A percentile compares a stretch with the other conserved stretches of the same genome.
These are phyloP conservation scores for Poeciliopsis gracilis DNA, from an alignment of 2,797 vertebrate species.

Conservation along the genomic window DNA sequence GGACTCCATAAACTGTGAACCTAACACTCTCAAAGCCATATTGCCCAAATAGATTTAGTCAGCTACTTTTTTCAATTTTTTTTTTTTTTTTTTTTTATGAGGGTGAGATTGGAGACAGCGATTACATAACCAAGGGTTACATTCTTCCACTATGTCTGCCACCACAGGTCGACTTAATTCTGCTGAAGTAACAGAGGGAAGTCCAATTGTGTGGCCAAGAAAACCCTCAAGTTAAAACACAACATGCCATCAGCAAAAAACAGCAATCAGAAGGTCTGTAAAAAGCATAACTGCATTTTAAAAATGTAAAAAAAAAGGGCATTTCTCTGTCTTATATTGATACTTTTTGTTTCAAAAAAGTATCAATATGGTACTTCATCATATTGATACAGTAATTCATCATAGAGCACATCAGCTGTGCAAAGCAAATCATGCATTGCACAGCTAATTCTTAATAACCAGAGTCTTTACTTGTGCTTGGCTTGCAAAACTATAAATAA, in stretches of 20 bases:
- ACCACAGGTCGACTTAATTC: neutral
- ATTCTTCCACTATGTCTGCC: constrained; percentile 3
- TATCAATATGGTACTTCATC: no score
- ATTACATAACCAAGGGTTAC: constrained; percentile 24
- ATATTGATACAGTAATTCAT: no score
- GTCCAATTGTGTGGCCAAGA: neutral
- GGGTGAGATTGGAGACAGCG: constrained; percentile 1
- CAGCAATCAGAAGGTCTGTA: neutral
- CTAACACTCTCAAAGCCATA: neutral
- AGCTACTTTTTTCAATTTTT: neutral
- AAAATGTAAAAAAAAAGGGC: neutral
- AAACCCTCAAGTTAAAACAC: neutral
- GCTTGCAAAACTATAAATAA: neutral
- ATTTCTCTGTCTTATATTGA: neutral
- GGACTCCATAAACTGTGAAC: neutral
- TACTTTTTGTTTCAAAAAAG: neutral
- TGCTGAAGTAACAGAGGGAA: neutral
- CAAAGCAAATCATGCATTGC: neutral
- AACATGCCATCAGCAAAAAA: neutral
- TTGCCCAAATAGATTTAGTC: neutral
- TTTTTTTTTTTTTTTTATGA: neutral
- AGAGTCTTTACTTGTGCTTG: neutral
- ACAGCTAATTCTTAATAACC: neutral
- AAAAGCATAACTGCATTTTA: neutral
- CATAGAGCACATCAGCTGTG: no score